phyloP scores from a whole-genome alignment of 2,888 invertebrate genomes.

The Diarsia rubi region DNA sequence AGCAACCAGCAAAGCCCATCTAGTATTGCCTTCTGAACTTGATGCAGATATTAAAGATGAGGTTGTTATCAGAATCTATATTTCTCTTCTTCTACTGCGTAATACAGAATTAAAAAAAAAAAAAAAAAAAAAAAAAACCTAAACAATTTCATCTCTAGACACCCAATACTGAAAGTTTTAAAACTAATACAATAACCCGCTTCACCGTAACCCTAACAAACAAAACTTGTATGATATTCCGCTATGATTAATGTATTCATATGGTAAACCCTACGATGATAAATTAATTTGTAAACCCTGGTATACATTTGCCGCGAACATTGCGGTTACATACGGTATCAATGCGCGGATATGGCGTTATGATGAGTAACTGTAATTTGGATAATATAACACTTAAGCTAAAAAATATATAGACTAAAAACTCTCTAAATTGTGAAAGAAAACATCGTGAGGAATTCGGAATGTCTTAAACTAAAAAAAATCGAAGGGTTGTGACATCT shows the following conservation, averaged over 20 bases:
- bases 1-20: not conserved
- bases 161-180: slow-evolving; percentile 41
- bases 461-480: too few species aligned
- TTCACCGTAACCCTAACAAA: slow-evolving; percentile 42
- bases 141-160: slow-evolving; percentile 23
- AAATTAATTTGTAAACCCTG: slow-evolving; percentile 59
- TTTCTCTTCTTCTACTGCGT: not conserved
- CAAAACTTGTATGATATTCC: slow-evolving; percentile 58
- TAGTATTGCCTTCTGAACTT: not conserved
- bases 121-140: too few species aligned
- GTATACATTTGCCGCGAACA: slow-evolving; percentile 46
- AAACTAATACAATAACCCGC: slow-evolving; percentile 42
- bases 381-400: too few species aligned
- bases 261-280: slow-evolving; percentile 50
- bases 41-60: not conserved
- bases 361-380: slow-evolving; percentile 13
- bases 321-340: slow-evolving; percentile 50
- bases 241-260: slow-evolving; percentile 58
- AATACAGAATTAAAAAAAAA: too few species aligned
- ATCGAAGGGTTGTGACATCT: too few species aligned
- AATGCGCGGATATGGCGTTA: slow-evolving; percentile 25
- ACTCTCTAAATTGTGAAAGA: too few species aligned
- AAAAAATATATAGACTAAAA: too few species aligned
- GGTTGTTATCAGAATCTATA: not conserved
- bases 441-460: too few species aligned